Evolutionary conservation across 2,888 invertebrate species (phyloP).

Genomic region (Phyllotreta striolata): DNA sequence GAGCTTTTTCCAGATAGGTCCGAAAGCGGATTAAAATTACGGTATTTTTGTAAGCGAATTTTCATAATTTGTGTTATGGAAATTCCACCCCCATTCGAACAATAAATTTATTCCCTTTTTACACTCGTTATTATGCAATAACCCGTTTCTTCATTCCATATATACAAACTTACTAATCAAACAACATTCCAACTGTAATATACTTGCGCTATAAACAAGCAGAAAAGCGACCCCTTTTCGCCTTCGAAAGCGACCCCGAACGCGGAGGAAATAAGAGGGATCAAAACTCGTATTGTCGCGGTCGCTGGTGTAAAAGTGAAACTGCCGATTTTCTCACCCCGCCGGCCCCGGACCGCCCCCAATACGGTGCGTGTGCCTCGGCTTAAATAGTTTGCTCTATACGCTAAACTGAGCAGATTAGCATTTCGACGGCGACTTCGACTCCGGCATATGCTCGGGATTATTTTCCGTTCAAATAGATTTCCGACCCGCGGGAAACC

Average conservation of each 20-base stretch:
- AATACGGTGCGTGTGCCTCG: conserved; percentile 26
- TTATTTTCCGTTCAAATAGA: conserved; percentile 24
- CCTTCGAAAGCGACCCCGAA: too few relatives aligned
- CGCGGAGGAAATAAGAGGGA: conserved; percentile 49
- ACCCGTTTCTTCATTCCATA: not conserved
- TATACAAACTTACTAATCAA: too few relatives aligned
- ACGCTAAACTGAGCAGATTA: conserved; percentile 52
- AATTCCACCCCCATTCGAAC: not conserved
- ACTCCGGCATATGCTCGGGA: conserved; percentile 21
- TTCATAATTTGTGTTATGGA: conserved; percentile 7
- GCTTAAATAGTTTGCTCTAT: conserved; percentile 43
- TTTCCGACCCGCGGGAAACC: conserved; percentile 2
- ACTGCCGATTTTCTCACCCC: conserved; percentile 49
- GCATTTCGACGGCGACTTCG: conserved; percentile 10
- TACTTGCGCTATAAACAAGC: not conserved
- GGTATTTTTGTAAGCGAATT: conserved; percentile 19
- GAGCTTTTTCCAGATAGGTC: conserved; percentile 49
- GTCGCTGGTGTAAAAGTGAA: conserved; percentile 64
- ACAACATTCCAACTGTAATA: too few relatives aligned
- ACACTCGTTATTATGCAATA: conserved; percentile 4
- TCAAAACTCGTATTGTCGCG: conserved; percentile 60
- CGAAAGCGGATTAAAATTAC: conserved; percentile 12
- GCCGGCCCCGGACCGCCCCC: conserved; percentile 16
- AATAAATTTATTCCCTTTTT: too few relatives aligned
- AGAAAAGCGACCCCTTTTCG: conserved; percentile 17